Evolutionary conservation across 2,888 invertebrate genomes (phyloP).

Genomic region (Beris morrisii): DNA sequence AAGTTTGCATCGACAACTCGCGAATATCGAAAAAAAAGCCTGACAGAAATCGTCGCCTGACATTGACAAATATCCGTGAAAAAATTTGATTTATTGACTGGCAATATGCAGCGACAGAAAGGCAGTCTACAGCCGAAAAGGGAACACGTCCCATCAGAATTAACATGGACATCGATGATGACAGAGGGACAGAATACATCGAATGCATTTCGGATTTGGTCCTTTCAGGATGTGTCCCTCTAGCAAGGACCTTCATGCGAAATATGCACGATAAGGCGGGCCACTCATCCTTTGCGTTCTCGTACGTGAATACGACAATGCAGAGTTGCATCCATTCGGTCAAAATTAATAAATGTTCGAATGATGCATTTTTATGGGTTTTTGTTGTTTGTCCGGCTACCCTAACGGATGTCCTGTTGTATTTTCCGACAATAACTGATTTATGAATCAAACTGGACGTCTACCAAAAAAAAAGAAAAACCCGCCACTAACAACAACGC

Average conservation of each 20-base stretch:
- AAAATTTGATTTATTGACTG: conserved; percentile 40
- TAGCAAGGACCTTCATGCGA: not conserved
- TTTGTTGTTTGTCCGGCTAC: conserved; percentile 50
- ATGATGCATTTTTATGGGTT: conserved; percentile 57
- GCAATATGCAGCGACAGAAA: conserved; percentile 35
- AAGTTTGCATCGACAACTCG: conserved; percentile 35
- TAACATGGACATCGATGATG: conserved; percentile 28
- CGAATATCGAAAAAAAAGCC: conserved; percentile 17
- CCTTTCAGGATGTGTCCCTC: conserved; percentile 1
- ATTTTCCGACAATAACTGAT: conserved; percentile 37
- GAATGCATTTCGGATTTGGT: conserved; percentile 18
- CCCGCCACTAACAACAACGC: not conserved
- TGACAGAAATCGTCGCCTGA: conserved; percentile 39
- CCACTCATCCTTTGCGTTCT: too few relatives aligned
- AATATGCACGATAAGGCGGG: too few relatives aligned
- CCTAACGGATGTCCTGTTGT: conserved; percentile 36
- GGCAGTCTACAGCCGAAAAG: conserved; percentile 15
- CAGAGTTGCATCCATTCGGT: conserved; percentile 36
- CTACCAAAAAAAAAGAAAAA: conserved; percentile 3
- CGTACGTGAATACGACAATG: not conserved
- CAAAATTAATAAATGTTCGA: conserved; percentile 40
- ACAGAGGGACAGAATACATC: conserved; percentile 23
- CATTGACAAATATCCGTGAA: conserved; percentile 39
- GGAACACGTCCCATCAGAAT: conserved; percentile 3
- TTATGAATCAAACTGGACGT: conserved; percentile 31